Evolutionary conservation across 2,113 vertebrate genomes (phyloP).

Genomic region (Turnix velox): DNA sequence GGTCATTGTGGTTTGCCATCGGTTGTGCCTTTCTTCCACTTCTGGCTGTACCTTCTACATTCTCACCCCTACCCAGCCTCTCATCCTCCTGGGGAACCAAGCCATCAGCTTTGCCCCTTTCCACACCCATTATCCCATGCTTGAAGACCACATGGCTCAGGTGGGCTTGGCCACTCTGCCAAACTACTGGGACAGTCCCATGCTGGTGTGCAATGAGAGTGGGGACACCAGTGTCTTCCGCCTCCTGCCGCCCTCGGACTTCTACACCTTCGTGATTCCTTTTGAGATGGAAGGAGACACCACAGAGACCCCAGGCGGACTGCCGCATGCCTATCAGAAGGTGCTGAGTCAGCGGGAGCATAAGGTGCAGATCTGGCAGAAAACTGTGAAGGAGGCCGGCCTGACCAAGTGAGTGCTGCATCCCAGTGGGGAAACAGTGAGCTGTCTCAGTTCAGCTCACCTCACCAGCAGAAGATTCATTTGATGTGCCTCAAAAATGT

Average conservation of each 20-base stretch:
- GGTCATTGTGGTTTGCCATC: constrained; percentile 82
- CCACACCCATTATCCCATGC: constrained; percentile 90
- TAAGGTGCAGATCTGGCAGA: constrained; percentile 88
- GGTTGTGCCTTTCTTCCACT: constrained; percentile 80
- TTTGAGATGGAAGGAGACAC: constrained; percentile 96
- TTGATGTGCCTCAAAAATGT: background rate
- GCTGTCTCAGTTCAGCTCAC: background rate
- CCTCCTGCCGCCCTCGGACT: constrained; percentile 80
- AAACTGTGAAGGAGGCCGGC: constrained; percentile 82
- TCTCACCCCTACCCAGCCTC: constrained; percentile 85
- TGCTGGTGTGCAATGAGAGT: constrained; percentile 81
- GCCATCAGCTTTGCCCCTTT: constrained; percentile 86
- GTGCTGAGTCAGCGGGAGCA: constrained; percentile 78
- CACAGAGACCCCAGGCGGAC: constrained; percentile 86
- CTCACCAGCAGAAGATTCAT: rapidly evolving
- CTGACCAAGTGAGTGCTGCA: constrained; percentile 83
- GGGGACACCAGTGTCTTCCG: constrained; percentile 66
- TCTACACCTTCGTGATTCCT: constrained; percentile 85
- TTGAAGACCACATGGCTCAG: constrained; percentile 96
- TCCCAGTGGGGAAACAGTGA: too few relatives aligned
- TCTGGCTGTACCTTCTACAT: constrained; percentile 77
- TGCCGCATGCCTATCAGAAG: constrained; percentile 81
- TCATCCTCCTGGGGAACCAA: constrained; percentile 87
- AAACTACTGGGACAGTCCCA: constrained; percentile 86
- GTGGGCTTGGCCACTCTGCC: constrained; percentile 92